Conservation (phyloP, 2,113 vertebrate species). For the Muscicapa adusta region DNA sequence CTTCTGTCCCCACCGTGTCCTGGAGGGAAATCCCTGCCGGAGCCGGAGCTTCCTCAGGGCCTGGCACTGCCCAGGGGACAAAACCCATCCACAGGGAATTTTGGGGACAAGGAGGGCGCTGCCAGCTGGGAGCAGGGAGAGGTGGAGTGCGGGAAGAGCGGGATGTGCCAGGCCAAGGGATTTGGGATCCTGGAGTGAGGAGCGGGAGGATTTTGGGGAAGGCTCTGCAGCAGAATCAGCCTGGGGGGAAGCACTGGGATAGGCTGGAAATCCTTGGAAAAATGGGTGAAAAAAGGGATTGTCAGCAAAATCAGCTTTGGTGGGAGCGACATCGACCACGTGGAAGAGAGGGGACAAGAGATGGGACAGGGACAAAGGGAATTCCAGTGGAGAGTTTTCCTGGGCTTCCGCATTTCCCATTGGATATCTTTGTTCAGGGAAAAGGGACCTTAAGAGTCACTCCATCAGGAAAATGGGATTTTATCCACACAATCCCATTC, state of each 20-base stretch:
- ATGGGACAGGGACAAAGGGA: not conserved
- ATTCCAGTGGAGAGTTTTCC: not conserved
- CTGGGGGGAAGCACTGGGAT: not conserved
- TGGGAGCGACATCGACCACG: accelerated
- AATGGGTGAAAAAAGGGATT: not conserved
- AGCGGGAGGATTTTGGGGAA: not conserved
- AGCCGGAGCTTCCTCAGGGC: no score
- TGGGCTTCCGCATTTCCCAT: accelerated
- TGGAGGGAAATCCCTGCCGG: not conserved
- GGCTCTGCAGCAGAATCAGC: not conserved
- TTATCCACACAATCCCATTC: accelerated
- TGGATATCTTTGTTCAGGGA: accelerated
- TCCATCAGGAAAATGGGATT: not conserved
- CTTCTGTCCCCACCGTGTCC: accelerated
- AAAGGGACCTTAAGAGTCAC: not conserved
- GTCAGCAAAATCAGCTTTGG: not conserved
- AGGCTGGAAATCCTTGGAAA: not conserved
- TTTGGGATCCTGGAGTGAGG: accelerated
- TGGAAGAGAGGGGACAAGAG: not conserved
- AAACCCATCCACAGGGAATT: not conserved
- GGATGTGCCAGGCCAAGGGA: not conserved
- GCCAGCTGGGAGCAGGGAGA: no score
- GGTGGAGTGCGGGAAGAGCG: no score
- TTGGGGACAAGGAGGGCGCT: no score
- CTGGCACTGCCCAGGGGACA: not conserved